phyloP scores from a whole-genome alignment of 2,888 invertebrate genomes.

The Harpalus rufipes region DNA sequence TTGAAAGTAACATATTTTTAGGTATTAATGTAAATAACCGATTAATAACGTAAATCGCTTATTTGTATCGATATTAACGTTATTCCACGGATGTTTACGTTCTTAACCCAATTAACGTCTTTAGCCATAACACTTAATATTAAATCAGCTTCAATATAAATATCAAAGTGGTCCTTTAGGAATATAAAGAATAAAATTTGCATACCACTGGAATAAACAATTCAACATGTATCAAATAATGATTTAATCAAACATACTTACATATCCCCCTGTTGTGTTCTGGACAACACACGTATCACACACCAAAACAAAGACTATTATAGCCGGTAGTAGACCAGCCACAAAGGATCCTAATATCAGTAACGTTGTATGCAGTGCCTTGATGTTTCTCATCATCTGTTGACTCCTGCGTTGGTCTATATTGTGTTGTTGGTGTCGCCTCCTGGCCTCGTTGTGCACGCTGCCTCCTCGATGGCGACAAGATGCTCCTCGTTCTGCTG shows the following conservation, averaged over 20 bases:
- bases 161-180: too few species aligned
- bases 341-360: slow-evolving; percentile 81
- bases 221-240: too few species aligned
- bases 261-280: not conserved
- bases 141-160: too few species aligned
- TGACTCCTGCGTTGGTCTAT: slow-evolving; percentile 28
- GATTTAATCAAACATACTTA: not conserved
- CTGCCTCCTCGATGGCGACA: slow-evolving; percentile 53
- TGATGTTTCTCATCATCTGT: slow-evolving; percentile 77
- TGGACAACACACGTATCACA: slow-evolving; percentile 74
- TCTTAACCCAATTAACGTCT: too few species aligned
- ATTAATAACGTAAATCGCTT: too few species aligned
- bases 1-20: too few species aligned
- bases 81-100: too few species aligned
- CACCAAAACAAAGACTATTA: slow-evolving; percentile 79
- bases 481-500: slow-evolving; percentile 28
- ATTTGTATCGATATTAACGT: too few species aligned
- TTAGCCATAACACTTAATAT: too few species aligned
- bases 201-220: too few species aligned
- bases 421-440: not conserved
- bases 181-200: too few species aligned
- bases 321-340: slow-evolving; percentile 82
- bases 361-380: slow-evolving; percentile 82
- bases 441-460: not conserved
- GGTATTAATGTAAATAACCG: too few species aligned